Conservation (phyloP, 2,888 invertebrate genomes). For the Leptinotarsa peninsularis region DNA sequence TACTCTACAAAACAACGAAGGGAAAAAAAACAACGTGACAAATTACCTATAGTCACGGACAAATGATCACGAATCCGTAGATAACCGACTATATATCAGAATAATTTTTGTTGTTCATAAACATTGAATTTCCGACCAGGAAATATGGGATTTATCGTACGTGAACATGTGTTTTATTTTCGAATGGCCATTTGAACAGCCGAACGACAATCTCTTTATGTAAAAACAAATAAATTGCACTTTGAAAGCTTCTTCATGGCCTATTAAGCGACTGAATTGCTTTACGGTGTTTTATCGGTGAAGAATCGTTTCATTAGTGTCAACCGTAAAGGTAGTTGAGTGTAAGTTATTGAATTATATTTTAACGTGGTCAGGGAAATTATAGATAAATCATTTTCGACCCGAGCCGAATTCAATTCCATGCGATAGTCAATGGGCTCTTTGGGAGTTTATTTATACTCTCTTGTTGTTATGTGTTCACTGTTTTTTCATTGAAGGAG, state of each 20-base stretch:
- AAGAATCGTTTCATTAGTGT: constrained; percentile 17
- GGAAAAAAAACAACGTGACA: neutral
- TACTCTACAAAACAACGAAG: neutral
- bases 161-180: constrained; percentile 12
- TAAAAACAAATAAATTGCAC: constrained; percentile 15
- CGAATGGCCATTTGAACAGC: neutral
- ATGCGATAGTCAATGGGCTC: neutral
- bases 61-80: constrained; percentile 2
- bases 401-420: neutral
- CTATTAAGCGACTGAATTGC: constrained; percentile 11
- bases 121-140: constrained; percentile 3
- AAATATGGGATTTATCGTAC: constrained; percentile 1
- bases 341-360: neutral
- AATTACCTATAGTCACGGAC: constrained; percentile 2
- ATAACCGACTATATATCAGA: constrained; percentile 13
- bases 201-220: constrained; percentile 17
- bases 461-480: too few relatives aligned
- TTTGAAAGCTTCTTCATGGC: constrained; percentile 11
- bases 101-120: constrained; percentile 13
- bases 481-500: too few relatives aligned
- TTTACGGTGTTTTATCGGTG: constrained; percentile 7
- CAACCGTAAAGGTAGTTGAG: neutral
- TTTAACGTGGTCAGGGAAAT: neutral
- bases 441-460: neutral
- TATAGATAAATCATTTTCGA: neutral